phyloP scores from a whole-genome alignment of 2,113 vertebrate species.

The Orthonyx spaldingii region DNA sequence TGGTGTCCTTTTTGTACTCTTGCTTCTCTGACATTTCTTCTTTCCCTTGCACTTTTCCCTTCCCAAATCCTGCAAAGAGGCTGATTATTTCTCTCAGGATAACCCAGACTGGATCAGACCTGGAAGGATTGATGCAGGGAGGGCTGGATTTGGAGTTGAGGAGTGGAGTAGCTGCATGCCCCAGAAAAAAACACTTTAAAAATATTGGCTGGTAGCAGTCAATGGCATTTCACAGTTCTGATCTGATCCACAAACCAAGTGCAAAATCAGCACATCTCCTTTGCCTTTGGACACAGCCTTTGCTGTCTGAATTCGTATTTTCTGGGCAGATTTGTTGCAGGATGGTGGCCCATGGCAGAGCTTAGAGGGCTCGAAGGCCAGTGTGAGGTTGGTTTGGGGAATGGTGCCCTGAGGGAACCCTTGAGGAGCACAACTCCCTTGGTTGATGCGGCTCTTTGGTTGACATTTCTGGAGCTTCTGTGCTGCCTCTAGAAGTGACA shows the following conservation, averaged over 20 bases:
- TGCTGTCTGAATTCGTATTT: neutral
- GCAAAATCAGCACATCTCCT: neutral
- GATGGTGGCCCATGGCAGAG: neutral
- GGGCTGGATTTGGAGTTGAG: rapidly evolving
- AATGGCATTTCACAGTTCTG: neutral
- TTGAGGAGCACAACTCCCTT: neutral
- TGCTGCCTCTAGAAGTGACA: neutral
- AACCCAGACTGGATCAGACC: neutral
- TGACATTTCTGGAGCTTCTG: neutral
- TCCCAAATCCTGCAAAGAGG: neutral
- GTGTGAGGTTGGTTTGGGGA: neutral
- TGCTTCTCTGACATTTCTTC: neutral
- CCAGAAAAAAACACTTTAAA: neutral
- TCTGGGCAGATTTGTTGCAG: neutral
- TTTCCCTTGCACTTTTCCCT: neutral
- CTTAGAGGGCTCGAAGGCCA: neutral
- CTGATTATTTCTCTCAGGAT: neutral
- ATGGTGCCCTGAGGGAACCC: neutral
- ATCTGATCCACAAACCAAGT: neutral
- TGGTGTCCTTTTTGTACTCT: neutral
- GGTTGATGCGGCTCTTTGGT: neutral
- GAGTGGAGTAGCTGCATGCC: neutral
- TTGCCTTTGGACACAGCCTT: neutral
- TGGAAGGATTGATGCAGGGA: neutral
- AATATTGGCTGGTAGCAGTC: neutral